A percentile compares a stretch with the other conserved stretches of the same genome.
Conservation (phyloP, 2,797 vertebrate genomes). For the Tokudaia tokunoshimensis region DNA sequence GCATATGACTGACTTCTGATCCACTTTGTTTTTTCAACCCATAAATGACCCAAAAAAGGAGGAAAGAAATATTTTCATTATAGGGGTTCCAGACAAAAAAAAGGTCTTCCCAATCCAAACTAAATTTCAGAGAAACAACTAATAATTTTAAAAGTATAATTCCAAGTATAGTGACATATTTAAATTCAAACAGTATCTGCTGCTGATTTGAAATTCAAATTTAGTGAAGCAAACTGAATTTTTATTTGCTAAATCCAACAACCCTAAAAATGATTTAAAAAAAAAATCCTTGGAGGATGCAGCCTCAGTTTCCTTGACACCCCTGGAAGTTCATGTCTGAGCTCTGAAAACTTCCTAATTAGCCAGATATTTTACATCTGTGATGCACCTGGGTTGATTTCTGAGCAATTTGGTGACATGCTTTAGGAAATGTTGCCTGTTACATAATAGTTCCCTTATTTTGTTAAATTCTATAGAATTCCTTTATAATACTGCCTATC, state of each 20-base stretch:
- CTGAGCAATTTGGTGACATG: slow-evolving; percentile 11
- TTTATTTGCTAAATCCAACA: slow-evolving; percentile 46
- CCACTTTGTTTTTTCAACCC: slow-evolving; percentile 72
- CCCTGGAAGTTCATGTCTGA: neutral
- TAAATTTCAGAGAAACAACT: slow-evolving; percentile 49
- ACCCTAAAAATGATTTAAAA: neutral
- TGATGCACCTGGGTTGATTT: neutral
- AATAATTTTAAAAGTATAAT: slow-evolving; percentile 4
- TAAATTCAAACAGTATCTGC: slow-evolving; percentile 12
- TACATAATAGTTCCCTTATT: slow-evolving; percentile 34
- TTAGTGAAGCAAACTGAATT: slow-evolving; percentile 4
- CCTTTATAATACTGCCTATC: neutral
- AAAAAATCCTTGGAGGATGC: slow-evolving; percentile 16
- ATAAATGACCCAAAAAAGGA: slow-evolving; percentile 61
- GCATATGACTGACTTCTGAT: slow-evolving; percentile 70
- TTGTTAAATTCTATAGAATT: slow-evolving; percentile 31
- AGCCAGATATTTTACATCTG: neutral
- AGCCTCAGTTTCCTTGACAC: neutral
- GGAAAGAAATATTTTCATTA: slow-evolving; percentile 59
- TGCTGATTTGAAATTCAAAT: slow-evolving; percentile 40
- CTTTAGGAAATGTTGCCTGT: slow-evolving; percentile 55
- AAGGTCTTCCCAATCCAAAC: slow-evolving; percentile 13
- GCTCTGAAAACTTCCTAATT: slow-evolving; percentile 40
- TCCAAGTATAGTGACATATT: neutral
- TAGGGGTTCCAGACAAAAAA: slow-evolving; percentile 31